These are phyloP conservation scores for Lichenostomus cassidix DNA, from an alignment of 2,113 vertebrate species.

Conservation along the genomic window DNA sequence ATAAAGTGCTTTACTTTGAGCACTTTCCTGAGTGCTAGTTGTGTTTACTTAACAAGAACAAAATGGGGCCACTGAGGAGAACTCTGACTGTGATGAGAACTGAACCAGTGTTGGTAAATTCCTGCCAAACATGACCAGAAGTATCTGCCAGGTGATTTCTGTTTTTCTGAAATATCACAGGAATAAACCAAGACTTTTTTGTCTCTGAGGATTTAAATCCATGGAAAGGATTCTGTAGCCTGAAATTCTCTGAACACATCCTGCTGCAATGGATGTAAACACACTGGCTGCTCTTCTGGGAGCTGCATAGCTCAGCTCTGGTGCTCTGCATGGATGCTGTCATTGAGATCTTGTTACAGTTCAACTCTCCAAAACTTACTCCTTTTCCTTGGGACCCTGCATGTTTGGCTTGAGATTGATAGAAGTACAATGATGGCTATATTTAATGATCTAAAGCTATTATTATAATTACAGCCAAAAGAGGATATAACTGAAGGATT, in stretches of 20 bases:
- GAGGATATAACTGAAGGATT: background rate
- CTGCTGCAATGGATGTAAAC: background rate
- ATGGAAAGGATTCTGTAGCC: background rate
- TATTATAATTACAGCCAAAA: background rate
- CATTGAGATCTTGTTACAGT: background rate
- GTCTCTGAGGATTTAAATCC: constrained; percentile 15
- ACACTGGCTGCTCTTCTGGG: background rate
- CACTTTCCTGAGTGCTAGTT: constrained; percentile 38
- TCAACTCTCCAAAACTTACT: background rate
- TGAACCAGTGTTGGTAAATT: background rate
- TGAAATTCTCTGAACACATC: background rate
- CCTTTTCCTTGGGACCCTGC: background rate
- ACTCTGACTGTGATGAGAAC: background rate
- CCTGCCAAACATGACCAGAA: background rate
- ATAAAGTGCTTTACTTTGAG: constrained; percentile 43
- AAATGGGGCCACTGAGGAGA: constrained; percentile 21
- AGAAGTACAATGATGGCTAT: background rate
- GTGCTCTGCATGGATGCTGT: background rate
- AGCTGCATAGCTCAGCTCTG: background rate
- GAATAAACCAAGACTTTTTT: background rate
- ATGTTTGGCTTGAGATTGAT: background rate
- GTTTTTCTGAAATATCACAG: background rate
- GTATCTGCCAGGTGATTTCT: constrained; percentile 6
- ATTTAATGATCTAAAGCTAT: background rate
- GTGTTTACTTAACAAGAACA: constrained; percentile 61